A percentile compares a stretch with the other conserved stretches of the same genome.
phyloP scores from a whole-genome alignment of 1,140 invertebrate species.

The Melanaphis sacchari region DNA sequence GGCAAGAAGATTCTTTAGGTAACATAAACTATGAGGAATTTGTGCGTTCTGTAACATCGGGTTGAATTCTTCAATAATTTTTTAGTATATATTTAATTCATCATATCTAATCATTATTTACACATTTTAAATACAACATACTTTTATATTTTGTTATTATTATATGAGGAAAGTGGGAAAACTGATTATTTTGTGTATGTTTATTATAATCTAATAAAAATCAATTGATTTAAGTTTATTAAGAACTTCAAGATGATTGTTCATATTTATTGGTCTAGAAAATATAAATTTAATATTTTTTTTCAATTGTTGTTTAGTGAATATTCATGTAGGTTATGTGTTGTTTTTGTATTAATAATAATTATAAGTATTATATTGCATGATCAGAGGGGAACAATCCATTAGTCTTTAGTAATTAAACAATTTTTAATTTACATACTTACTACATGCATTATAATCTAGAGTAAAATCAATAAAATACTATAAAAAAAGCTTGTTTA shows the following conservation, averaged over 20 bases:
- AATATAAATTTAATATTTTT: neutral
- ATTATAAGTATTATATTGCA: too few relatives aligned
- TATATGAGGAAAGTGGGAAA: neutral
- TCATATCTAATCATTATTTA: neutral
- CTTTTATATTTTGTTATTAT: neutral
- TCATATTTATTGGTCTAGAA: neutral
- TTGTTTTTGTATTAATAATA: too few relatives aligned
- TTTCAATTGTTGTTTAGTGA: too few relatives aligned
- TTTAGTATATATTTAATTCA: neutral
- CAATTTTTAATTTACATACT: too few relatives aligned
- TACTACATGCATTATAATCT: too few relatives aligned
- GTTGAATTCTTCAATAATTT: conserved; percentile 66
- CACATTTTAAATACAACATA: neutral
- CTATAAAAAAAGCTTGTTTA: too few relatives aligned
- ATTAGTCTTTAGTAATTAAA: too few relatives aligned
- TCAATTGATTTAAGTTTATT: neutral
- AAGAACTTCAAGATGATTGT: neutral
- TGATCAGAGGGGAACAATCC: too few relatives aligned
- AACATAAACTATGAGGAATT: conserved; percentile 99
- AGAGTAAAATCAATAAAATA: too few relatives aligned
- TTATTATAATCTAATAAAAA: neutral
- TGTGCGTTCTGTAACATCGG: conserved; percentile 93
- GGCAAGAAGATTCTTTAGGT: conserved; percentile 97
- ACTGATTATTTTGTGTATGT: neutral
- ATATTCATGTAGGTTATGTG: too few relatives aligned